Evolutionary conservation across 1,140 invertebrate genomes (phyloP).

Genomic region (Galleria mellonella): DNA sequence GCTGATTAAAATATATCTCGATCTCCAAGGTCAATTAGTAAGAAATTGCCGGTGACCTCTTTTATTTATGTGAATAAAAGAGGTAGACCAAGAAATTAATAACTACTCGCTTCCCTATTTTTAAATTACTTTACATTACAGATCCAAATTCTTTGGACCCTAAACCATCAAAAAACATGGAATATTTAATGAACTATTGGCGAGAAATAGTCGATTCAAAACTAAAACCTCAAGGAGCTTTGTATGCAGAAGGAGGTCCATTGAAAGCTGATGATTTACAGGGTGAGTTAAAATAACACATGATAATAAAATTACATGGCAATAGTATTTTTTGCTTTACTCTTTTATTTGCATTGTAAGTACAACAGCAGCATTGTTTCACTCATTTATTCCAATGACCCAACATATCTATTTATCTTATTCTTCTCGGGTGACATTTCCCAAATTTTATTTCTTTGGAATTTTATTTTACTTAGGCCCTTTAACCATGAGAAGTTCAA

Average conservation of each 20-base stretch:
- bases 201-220: slow-evolving; percentile 45
- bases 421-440: slow-evolving; percentile 18
- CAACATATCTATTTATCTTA: slow-evolving; percentile 15
- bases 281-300: slow-evolving; percentile 26
- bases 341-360: slow-evolving; percentile 40
- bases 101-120: too few relatives aligned
- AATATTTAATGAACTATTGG: slow-evolving; percentile 60
- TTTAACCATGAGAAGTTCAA: slow-evolving; percentile 10
- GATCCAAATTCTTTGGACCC: slow-evolving; percentile 14
- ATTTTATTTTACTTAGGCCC: slow-evolving; percentile 20
- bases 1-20: too few relatives aligned
- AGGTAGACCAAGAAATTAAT: too few relatives aligned
- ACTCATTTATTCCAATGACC: slow-evolving; percentile 22
- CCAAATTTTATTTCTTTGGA: slow-evolving; percentile 20
- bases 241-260: slow-evolving; percentile 61
- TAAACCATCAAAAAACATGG: slow-evolving; percentile 54
- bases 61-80: too few relatives aligned
- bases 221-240: slow-evolving; percentile 39
- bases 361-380: slow-evolving; percentile 26
- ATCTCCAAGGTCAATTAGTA: too few relatives aligned
- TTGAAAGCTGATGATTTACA: slow-evolving; percentile 49
- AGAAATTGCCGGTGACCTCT: too few relatives aligned
- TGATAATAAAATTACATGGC: slow-evolving; percentile 6
- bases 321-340: slow-evolving; percentile 40
- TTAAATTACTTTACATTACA: slow-evolving; percentile 9